phyloP scores from a whole-genome alignment of 2,888 invertebrate genomes.

The Sarcophaga caerulescens region DNA sequence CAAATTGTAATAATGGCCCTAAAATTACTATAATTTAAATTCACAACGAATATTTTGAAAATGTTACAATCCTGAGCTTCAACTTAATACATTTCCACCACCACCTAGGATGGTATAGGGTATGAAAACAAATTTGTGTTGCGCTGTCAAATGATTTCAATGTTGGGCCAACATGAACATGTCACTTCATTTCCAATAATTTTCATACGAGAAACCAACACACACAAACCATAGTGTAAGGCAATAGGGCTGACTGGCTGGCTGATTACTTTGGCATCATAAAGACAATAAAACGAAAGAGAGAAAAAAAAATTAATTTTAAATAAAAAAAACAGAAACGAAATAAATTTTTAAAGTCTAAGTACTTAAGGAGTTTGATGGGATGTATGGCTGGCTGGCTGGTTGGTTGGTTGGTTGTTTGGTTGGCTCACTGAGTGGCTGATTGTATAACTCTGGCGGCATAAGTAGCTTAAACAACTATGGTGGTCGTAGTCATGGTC shows the following conservation, averaged over 20 bases:
- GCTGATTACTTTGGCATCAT: neutral
- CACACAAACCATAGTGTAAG: no score
- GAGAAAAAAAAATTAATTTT: constrained; percentile 22
- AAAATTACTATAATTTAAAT: no score
- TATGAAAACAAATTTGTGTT: neutral
- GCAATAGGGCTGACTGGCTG: neutral
- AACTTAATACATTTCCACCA: no score
- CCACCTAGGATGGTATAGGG: no score
- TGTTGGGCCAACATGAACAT: constrained; percentile 43
- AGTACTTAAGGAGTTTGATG: constrained; percentile 53
- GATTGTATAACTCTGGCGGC: constrained; percentile 63
- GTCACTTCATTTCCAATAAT: constrained; percentile 44
- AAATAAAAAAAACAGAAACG: constrained; percentile 19
- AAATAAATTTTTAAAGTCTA: constrained; percentile 37
- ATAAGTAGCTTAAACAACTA: constrained; percentile 76
- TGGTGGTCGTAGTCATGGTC: constrained; percentile 75
- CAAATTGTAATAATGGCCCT: no score
- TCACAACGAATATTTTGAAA: no score
- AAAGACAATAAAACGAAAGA: constrained; percentile 23
- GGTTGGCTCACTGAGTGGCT: neutral
- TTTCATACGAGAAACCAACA: neutral
- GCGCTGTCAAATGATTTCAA: constrained; percentile 9
- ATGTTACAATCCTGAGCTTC: no score
- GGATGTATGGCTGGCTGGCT: constrained; percentile 37
- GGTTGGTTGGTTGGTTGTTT: constrained; percentile 59